phyloP scores from a whole-genome alignment of 2,113 vertebrate genomes.

The Callaeas wilsoni region DNA sequence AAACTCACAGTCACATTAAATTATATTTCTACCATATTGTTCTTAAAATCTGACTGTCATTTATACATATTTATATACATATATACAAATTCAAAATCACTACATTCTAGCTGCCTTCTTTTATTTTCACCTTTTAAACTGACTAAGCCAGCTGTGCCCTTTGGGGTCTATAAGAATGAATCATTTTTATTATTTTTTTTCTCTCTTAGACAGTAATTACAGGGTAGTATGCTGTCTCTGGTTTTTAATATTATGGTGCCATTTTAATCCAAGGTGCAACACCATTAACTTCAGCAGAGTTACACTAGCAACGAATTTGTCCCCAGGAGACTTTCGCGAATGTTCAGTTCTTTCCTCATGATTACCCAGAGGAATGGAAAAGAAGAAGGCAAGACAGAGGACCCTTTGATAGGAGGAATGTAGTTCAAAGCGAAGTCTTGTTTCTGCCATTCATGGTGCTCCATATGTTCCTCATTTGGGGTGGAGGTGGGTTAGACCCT shows the following conservation, averaged over 20 bases:
- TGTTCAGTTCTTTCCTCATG: slow-evolving; percentile 13
- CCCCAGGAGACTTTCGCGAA: slow-evolving; percentile 48
- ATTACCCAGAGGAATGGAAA: slow-evolving; percentile 29
- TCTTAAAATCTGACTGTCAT: slow-evolving; percentile 16
- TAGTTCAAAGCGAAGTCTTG: background rate
- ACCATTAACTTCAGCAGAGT: slow-evolving; percentile 41
- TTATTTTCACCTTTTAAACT: slow-evolving; percentile 53
- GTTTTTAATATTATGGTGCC: slow-evolving; percentile 60
- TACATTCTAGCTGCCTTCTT: background rate
- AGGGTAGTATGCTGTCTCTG: slow-evolving; percentile 27
- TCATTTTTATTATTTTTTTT: slow-evolving; percentile 59
- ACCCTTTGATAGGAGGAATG: slow-evolving; percentile 37
- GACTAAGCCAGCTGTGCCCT: slow-evolving; percentile 33
- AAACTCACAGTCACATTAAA: background rate
- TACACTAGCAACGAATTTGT: slow-evolving; percentile 40
- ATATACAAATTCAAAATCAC: slow-evolving; percentile 1
- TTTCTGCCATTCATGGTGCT: slow-evolving; percentile 25
- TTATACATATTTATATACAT: background rate
- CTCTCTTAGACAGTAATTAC: slow-evolving; percentile 57
- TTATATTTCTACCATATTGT: background rate
- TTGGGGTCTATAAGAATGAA: slow-evolving; percentile 51
- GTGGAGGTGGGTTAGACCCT: slow-evolving; percentile 2
- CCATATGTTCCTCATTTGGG: slow-evolving; percentile 56
- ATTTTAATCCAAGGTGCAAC: slow-evolving; percentile 46
- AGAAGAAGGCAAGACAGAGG: slow-evolving; percentile 44